phyloP scores from a whole-genome alignment of 2,888 invertebrate genomes.

The Auanema sp. region DNA sequence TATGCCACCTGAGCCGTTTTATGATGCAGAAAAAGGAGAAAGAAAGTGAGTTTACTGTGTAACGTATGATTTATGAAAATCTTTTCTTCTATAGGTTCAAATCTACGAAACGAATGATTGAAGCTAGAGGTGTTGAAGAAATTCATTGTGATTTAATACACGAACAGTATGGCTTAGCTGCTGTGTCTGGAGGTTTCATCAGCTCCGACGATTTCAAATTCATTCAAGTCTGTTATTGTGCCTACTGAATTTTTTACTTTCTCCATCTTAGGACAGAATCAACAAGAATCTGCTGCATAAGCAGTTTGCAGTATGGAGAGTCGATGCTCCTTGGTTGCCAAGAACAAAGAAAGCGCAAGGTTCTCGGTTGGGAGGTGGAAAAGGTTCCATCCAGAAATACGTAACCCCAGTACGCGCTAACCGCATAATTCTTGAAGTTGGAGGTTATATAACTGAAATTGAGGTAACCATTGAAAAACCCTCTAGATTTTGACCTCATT shows the following conservation, averaged over 20 bases:
- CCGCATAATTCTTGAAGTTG: conserved; percentile 88
- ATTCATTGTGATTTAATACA: conserved; percentile 83
- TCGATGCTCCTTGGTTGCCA: conserved; percentile 94
- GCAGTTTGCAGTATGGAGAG: conserved; percentile 88
- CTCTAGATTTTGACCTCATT: neutral
- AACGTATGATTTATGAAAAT: neutral
- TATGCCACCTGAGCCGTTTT: conserved; percentile 60
- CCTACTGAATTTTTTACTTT: conserved; percentile 12
- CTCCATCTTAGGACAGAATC: conserved; percentile 71
- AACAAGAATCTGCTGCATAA: conserved; percentile 79
- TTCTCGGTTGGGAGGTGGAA: conserved; percentile 74
- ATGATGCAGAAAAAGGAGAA: conserved; percentile 56
- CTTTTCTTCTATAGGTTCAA: conserved; percentile 41
- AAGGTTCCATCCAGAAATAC: conserved; percentile 90
- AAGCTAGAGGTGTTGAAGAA: conserved; percentile 60
- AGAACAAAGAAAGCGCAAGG: conserved; percentile 75
- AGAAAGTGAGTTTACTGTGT: conserved; percentile 35
- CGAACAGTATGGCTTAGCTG: conserved; percentile 89
- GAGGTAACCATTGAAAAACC: conserved; percentile 64
- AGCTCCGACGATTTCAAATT: conserved; percentile 54
- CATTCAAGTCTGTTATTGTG: conserved; percentile 35
- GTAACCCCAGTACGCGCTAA: conserved; percentile 88
- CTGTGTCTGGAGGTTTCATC: conserved; percentile 68
- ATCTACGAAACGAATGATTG: conserved; percentile 56
- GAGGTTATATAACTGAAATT: conserved; percentile 82